Percentiles rank a stretch among this genome's conserved stretches.
Evolutionary conservation across 2,797 vertebrate species (phyloP).

Genomic region (Premnoplex brunnescens): DNA sequence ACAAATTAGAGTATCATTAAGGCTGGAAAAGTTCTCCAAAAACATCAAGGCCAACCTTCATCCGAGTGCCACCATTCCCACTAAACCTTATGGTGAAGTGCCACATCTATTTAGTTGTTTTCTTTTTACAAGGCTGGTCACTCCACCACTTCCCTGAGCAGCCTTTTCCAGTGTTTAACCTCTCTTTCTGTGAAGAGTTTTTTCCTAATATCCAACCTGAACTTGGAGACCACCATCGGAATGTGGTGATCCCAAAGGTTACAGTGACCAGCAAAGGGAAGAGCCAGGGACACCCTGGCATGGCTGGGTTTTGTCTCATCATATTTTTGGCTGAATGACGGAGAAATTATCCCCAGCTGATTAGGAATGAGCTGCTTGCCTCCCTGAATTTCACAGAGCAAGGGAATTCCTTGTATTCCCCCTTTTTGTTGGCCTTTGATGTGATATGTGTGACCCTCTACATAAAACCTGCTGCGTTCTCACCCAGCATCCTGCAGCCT

Average conservation of each 20-base stretch:
- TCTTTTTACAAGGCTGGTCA: too few relatives aligned
- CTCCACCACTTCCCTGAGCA: background rate
- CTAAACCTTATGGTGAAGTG: background rate
- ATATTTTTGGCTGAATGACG: background rate
- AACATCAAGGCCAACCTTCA: background rate
- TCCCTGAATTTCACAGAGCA: background rate
- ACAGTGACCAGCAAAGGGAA: background rate
- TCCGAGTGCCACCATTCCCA: background rate
- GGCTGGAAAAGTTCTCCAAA: background rate
- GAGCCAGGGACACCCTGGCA: background rate
- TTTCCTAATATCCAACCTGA: background rate
- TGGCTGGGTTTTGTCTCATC: background rate
- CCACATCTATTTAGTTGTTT: background rate
- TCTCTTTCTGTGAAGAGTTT: too few relatives aligned
- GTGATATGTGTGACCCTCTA: too few relatives aligned
- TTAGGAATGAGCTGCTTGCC: background rate
- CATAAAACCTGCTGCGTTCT: background rate
- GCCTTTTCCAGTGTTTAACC: background rate
- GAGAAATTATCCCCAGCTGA: background rate
- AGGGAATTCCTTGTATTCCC: accelerated
- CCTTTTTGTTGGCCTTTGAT: background rate
- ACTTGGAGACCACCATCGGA: background rate
- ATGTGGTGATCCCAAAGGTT: background rate
- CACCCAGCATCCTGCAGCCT: background rate
- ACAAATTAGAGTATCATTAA: background rate